Percentiles rank a stretch among this genome's conserved stretches.
Conservation (phyloP, 2,797 vertebrate genomes). For the Ctenochaetus hawaiiensis region DNA sequence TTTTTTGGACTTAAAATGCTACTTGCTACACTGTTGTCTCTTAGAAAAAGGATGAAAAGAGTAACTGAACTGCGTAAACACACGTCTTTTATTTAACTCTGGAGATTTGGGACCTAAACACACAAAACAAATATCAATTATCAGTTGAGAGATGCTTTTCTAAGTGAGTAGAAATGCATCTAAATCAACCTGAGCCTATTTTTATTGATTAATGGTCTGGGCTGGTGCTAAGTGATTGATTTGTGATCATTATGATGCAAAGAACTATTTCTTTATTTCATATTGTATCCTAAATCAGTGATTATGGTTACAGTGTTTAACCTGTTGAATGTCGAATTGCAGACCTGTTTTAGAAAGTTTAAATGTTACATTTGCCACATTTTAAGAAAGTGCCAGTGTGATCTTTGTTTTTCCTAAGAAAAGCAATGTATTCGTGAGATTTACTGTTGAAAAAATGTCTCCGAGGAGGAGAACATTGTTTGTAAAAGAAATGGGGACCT, state of each 20-base stretch:
- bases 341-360: conserved; percentile 61
- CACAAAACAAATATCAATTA: conserved; percentile 58
- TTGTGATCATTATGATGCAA: conserved; percentile 56
- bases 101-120: conserved; percentile 71
- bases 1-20: conserved; percentile 54
- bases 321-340: conserved; percentile 69
- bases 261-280: conserved; percentile 45
- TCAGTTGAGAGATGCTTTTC: conserved; percentile 45
- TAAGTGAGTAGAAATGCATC: conserved; percentile 37
- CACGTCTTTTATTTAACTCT: conserved; percentile 24
- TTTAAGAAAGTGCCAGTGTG: conserved; percentile 72
- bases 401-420: conserved; percentile 71
- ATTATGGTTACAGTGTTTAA: conserved; percentile 74
- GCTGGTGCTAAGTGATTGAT: conserved; percentile 57
- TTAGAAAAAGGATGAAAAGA: conserved; percentile 21
- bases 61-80: conserved; percentile 39
- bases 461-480: conserved; percentile 61
- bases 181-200: conserved; percentile 52
- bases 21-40: conserved; percentile 51
- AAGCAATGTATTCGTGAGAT: conserved; percentile 72
- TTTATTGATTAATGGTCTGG: conserved; percentile 44
- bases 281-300: conserved; percentile 52
- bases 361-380: conserved; percentile 75
- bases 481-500: conserved; percentile 73
- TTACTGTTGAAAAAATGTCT: conserved; percentile 65